phyloP scores from a whole-genome alignment of 2,888 invertebrate genomes.

The Elegia similella region DNA sequence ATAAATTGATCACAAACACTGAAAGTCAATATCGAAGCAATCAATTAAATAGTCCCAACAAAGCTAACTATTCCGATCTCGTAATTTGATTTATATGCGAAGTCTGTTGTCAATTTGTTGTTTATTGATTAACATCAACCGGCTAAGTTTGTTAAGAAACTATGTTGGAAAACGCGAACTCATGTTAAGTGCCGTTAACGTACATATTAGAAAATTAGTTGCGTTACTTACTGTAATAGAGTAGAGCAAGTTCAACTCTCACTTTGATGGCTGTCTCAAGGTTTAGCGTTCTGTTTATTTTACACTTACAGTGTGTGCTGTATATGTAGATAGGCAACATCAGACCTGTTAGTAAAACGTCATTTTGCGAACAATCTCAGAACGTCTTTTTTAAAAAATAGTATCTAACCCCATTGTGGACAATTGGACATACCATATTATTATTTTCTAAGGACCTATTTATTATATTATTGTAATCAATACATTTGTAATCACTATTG shows the following conservation, averaged over 20 bases:
- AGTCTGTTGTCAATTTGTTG: slow-evolving; percentile 8
- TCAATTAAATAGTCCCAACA: background rate
- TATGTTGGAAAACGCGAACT: slow-evolving; percentile 63
- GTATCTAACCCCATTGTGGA: too few species aligned
- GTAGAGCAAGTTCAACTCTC: slow-evolving; percentile 59
- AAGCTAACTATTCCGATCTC: slow-evolving; percentile 11
- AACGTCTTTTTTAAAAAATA: too few species aligned
- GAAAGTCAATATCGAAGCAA: background rate
- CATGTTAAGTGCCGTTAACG: slow-evolving; percentile 68
- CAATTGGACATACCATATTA: too few species aligned
- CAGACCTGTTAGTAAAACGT: background rate
- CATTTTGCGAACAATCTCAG: too few species aligned
- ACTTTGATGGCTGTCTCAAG: slow-evolving; percentile 50
- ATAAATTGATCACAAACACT: background rate
- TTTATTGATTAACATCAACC: slow-evolving; percentile 49
- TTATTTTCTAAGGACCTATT: too few species aligned
- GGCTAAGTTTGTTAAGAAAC: slow-evolving; percentile 59
- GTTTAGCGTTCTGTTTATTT: slow-evolving; percentile 17
- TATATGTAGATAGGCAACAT: background rate
- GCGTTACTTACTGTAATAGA: slow-evolving; percentile 67
- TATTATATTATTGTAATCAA: too few species aligned
- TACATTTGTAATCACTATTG: too few species aligned
- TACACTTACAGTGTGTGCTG: background rate
- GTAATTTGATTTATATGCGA: slow-evolving; percentile 15
- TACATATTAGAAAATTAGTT: slow-evolving; percentile 75